These are phyloP conservation scores for Mola mola DNA, from an alignment of 2,113 vertebrate genomes.

Conservation along the genomic window DNA sequence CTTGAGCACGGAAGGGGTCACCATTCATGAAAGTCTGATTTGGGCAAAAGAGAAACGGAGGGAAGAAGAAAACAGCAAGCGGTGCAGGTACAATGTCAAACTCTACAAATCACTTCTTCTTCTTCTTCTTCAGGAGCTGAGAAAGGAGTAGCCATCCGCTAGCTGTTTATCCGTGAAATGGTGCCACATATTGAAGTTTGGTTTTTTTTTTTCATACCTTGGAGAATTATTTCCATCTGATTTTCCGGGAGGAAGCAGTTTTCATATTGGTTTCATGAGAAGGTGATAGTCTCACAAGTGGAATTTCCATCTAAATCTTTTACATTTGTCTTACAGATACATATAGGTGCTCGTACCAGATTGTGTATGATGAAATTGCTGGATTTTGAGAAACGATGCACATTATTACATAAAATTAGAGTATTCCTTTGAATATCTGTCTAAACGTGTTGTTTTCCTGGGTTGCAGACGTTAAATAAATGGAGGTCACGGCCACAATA, in stretches of 20 bases:
- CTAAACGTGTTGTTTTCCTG: no score
- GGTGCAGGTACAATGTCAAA: constrained; percentile 45
- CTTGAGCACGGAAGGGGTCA: constrained; percentile 60
- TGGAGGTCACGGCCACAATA: background rate
- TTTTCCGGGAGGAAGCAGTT: no score
- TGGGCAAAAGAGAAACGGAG: constrained; percentile 17
- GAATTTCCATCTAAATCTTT: no score
- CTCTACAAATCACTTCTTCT: constrained; percentile 33
- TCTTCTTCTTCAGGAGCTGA: constrained; percentile 16
- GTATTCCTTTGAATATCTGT: no score
- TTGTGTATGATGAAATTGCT: no score
- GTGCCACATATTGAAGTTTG: background rate
- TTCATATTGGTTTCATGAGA: no score
- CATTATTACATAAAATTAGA: no score
- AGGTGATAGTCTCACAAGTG: no score
- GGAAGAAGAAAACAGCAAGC: constrained; percentile 42
- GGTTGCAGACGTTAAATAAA: background rate
- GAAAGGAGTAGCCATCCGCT: background rate
- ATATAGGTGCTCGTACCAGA: no score
- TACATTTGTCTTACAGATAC: no score
- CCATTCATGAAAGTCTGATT: constrained; percentile 65
- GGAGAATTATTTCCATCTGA: no score
- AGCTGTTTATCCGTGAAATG: constrained; percentile 24
- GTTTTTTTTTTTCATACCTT: background rate
- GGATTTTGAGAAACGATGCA: no score